These are phyloP conservation scores for Hirtodrosophila histrioides DNA, from an alignment of 2,888 invertebrate species.

Conservation along the genomic window DNA sequence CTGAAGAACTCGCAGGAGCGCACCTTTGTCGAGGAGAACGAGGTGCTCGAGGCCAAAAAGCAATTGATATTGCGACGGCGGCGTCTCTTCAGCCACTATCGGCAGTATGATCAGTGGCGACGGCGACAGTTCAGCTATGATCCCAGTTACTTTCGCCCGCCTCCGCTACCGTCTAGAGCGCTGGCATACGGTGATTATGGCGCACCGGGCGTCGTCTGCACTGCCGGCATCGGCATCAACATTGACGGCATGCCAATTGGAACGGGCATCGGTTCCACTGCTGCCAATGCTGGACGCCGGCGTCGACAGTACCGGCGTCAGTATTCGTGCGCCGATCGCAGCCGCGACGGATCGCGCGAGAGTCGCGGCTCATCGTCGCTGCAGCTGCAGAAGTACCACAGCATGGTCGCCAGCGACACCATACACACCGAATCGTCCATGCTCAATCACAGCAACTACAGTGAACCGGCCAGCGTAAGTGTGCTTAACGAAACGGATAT, in stretches of 20 bases:
- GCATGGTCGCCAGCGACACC: constrained; percentile 78
- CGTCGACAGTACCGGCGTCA: constrained; percentile 83
- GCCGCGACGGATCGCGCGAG: constrained; percentile 82
- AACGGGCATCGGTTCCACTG: constrained; percentile 14
- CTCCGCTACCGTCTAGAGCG: constrained; percentile 71
- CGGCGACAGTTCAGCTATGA: constrained; percentile 84
- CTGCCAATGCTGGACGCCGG: constrained; percentile 76
- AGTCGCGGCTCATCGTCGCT: constrained; percentile 80
- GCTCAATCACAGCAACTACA: constrained; percentile 76
- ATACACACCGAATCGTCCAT: constrained; percentile 76
- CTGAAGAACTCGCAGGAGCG: constrained; percentile 81
- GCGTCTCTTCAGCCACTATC: constrained; percentile 83
- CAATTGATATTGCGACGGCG: constrained; percentile 82
- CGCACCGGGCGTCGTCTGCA: constrained; percentile 35
- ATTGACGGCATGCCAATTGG: constrained; percentile 22
- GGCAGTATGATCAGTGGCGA: constrained; percentile 84
- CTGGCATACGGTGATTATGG: constrained; percentile 67
- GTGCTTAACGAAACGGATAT: constrained; percentile 27
- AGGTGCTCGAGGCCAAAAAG: constrained; percentile 82
- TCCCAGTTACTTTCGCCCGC: constrained; percentile 82
- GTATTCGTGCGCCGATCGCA: constrained; percentile 83
- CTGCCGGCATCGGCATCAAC: constrained; percentile 48
- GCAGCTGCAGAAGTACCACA: constrained; percentile 68
- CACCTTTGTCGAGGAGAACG: constrained; percentile 79
- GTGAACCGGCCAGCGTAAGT: constrained; percentile 82